Conservation (phyloP, 2,113 vertebrate species). For the Galbula dea region DNA sequence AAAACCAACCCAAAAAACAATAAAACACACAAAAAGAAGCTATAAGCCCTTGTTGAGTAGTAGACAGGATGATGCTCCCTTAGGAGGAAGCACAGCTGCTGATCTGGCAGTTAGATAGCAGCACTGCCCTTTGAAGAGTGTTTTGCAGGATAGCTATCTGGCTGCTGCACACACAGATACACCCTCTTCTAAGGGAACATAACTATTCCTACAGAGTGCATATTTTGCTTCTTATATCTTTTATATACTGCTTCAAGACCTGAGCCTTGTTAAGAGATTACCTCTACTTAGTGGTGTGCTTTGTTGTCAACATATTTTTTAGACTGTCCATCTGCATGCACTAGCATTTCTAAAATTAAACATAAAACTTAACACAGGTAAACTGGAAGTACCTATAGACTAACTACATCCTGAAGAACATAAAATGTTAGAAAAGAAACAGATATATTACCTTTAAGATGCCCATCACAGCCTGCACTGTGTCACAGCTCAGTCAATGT, state of each 20-base stretch:
- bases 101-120: not conserved
- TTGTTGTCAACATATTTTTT: not conserved
- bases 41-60: not conserved
- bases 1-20: not conserved
- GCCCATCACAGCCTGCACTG: rapidly evolving
- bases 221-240: not conserved
- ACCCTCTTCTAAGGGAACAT: not conserved
- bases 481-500: not conserved
- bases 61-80: not conserved
- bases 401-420: not conserved
- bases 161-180: not conserved
- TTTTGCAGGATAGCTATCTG: constrained; percentile 12
- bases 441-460: not conserved
- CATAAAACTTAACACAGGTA: not conserved
- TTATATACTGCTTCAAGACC: not conserved
- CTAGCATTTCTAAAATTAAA: not conserved
- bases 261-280: not conserved
- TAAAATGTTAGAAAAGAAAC: not conserved
- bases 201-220: not conserved
- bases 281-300: not conserved
- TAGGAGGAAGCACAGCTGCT: not conserved
- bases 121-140: not conserved
- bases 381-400: not conserved
- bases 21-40: not conserved
- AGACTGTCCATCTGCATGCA: not conserved